Evolutionary conservation across 2,113 vertebrate species (phyloP), one percentile per base, ranked within the genome.

Genomic region (Pedionomus torquatus): DNA sequence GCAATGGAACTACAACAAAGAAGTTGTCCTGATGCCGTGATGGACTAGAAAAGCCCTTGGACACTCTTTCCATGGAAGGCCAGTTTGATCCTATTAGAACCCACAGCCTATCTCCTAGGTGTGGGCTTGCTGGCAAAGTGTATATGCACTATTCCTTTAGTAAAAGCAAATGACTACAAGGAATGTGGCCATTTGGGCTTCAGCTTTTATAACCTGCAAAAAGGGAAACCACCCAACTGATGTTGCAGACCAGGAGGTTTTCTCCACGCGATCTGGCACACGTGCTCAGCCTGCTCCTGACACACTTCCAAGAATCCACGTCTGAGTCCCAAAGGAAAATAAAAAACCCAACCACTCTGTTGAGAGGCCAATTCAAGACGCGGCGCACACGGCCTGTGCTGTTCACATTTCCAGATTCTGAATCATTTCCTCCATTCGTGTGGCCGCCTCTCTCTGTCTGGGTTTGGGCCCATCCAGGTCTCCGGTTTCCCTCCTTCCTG

Each of bases 361-460:
- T 0, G 0, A 77, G 48, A 88, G 63, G 87, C 63, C 54, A 52
- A 9, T 2, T 57, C 57, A 31, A 90, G 84, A 52, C 25, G 31
- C 46, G 39, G 66, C 1, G 2, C 63, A 35, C 0, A 4, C 1
- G 16, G 89, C 15, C 70, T 79, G 70, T 35, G 74, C 70, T 94
- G 92, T 31, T 91, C 93, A 30, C 71, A 70, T 75, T 68, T 93
- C 95, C 84, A 96, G 84, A 46, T 80, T 74, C 78, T 96, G 95
- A 86, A 96, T 90, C 26, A 91, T 74, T 94, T 88, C 93, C 90
- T 90, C 78, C 71, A 8, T 37, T 61, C 37, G 12, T 0, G 10
- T 0, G 1, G n/a, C 58, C 2, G 3, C 68, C 77, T 57, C 89
- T 74, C 41, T 79, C 76, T 52, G 57, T 78, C 92, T 95, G 81